These are phyloP conservation scores for Donacobius atricapilla DNA, from an alignment of 2,113 vertebrate species.

Conservation along the genomic window DNA sequence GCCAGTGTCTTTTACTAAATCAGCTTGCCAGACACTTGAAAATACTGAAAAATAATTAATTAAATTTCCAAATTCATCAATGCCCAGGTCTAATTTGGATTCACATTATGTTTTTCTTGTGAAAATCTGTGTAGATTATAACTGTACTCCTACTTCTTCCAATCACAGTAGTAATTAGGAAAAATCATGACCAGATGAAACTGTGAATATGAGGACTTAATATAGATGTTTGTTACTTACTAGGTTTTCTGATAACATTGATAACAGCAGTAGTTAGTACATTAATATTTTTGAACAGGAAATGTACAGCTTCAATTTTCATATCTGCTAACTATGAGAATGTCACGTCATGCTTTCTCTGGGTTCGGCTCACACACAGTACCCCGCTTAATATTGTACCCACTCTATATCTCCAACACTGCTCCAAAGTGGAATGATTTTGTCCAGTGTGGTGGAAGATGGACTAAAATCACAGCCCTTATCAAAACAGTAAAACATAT, in stretches of 20 bases:
- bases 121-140: background rate
- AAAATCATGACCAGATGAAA: background rate
- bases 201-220: background rate
- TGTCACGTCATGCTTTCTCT: background rate
- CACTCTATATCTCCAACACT: background rate
- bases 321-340: background rate
- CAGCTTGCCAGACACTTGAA: background rate
- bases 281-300: background rate
- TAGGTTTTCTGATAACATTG: background rate
- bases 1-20: background rate
- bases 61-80: background rate
- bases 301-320: background rate
- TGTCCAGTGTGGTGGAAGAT: background rate
- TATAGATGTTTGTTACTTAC: background rate
- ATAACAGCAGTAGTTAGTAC: background rate
- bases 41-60: background rate
- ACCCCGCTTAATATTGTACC: background rate
- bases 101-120: background rate
- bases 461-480: conserved; percentile 5
- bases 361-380: background rate
- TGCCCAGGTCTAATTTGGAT: background rate
- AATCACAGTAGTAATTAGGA: background rate
- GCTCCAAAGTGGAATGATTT: background rate
- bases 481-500: background rate
- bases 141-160: background rate